A percentile compares a stretch with the other conserved stretches of the same genome.
These are phyloP conservation scores for Troides helena DNA, from an alignment of 2,888 invertebrate species.

Conservation along the genomic window DNA sequence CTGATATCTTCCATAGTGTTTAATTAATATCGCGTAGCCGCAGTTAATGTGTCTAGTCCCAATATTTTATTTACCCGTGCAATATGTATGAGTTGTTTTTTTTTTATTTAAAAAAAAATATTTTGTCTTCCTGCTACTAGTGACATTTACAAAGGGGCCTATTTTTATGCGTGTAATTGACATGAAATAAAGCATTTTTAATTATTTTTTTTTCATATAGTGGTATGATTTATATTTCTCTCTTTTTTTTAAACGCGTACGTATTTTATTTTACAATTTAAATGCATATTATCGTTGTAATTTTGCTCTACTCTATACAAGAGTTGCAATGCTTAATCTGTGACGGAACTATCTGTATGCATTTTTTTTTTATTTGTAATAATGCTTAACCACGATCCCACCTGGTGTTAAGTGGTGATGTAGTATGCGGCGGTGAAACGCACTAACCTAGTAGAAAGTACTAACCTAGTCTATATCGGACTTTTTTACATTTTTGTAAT, in stretches of 20 bases:
- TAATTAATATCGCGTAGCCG: slow-evolving; percentile 9
- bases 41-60: slow-evolving; percentile 26
- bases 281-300: slow-evolving; percentile 39
- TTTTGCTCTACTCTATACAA: slow-evolving; percentile 30
- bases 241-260: slow-evolving; percentile 38
- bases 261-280: slow-evolving; percentile 38
- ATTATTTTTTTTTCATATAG: slow-evolving; percentile 37
- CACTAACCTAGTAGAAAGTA: slow-evolving; percentile 2
- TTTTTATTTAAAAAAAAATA: slow-evolving; percentile 34
- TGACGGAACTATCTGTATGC: slow-evolving; percentile 1
- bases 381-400: too few species aligned
- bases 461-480: not conserved
- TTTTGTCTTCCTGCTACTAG: slow-evolving; percentile 51
- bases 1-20: slow-evolving; percentile 27
- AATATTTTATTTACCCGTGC: slow-evolving; percentile 36
- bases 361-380: not conserved
- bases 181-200: slow-evolving; percentile 44
- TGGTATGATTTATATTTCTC: slow-evolving; percentile 36
- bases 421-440: too few species aligned
- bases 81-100: slow-evolving; percentile 44
- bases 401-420: too few species aligned
- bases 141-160: slow-evolving; percentile 41
- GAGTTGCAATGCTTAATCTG: slow-evolving; percentile 26
- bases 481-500: slow-evolving; percentile 4
- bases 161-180: slow-evolving; percentile 38